These are phyloP conservation scores for Melanotaenia duboulayi DNA, from an alignment of 2,113 vertebrate genomes.

Conservation along the genomic window DNA sequence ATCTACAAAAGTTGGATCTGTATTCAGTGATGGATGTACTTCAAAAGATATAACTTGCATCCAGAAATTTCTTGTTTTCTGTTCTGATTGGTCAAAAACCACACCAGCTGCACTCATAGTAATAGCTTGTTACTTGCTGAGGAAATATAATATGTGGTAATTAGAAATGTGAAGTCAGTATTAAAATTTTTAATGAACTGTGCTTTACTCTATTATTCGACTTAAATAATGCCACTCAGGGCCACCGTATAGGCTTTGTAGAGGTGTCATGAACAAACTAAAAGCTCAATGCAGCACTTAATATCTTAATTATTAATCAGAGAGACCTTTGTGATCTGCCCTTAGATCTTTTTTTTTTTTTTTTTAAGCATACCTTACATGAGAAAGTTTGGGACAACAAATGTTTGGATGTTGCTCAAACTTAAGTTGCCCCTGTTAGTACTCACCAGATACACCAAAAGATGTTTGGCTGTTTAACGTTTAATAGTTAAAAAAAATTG, in stretches of 20 bases:
- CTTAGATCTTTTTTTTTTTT: not conserved
- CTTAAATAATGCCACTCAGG: constrained; percentile 3
- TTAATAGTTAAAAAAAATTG: constrained; percentile 49
- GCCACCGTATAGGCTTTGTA: not conserved
- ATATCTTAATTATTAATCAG: constrained; percentile 12
- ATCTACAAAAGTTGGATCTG: not conserved
- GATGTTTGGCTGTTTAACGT: constrained; percentile 8
- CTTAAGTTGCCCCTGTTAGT: not conserved
- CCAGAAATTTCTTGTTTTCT: not conserved
- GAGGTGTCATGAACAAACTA: not conserved
- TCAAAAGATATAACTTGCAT: not conserved
- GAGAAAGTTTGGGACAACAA: not conserved
- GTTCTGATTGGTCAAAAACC: not conserved
- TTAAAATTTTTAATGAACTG: no score
- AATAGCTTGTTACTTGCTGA: not conserved
- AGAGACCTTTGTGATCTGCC: not conserved
- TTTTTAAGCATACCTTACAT: constrained; percentile 15
- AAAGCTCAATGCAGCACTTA: not conserved
- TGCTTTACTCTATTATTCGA: not conserved
- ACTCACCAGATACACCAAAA: constrained; percentile 8
- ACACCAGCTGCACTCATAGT: not conserved
- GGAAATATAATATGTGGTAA: not conserved
- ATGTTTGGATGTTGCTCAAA: constrained; percentile 13
- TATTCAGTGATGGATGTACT: not conserved
- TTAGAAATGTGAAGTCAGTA: no score